Evolutionary conservation across 2,888 invertebrate species (phyloP).

Genomic region (Rhagonycha fulva): DNA sequence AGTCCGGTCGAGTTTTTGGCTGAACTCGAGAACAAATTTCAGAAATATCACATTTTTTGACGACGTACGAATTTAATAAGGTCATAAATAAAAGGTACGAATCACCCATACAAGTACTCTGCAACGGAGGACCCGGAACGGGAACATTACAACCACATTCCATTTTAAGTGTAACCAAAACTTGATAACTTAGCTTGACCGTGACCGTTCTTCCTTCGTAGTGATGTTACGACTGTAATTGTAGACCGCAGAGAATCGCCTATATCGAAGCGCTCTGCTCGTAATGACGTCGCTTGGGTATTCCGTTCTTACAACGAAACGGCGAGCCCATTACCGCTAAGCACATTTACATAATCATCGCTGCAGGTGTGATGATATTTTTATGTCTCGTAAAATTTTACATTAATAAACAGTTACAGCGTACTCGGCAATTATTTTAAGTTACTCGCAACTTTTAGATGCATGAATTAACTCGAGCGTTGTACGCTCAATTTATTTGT

Average conservation of each 20-base stretch:
- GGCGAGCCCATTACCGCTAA: background rate
- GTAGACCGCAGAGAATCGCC: conserved; percentile 9
- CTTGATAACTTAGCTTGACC: background rate
- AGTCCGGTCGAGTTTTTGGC: conserved; percentile 55
- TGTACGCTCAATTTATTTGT: background rate
- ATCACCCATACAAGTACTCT: conserved; percentile 61
- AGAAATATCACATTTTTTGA: conserved; percentile 61
- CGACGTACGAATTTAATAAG: conserved; percentile 65
- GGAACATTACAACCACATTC: conserved; percentile 61
- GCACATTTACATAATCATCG: conserved; percentile 9
- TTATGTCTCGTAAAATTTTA: conserved; percentile 12
- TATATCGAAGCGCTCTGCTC: conserved; percentile 10
- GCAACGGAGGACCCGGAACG: conserved; percentile 63
- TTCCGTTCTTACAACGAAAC: conserved; percentile 17
- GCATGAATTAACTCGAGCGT: background rate
- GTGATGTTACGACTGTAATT: conserved; percentile 10
- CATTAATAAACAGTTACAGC: conserved; percentile 6
- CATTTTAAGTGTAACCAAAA: conserved; percentile 43
- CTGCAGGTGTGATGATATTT: conserved; percentile 10
- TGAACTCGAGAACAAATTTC: conserved; percentile 65
- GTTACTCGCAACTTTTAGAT: background rate
- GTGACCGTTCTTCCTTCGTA: conserved; percentile 10
- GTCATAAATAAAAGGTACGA: conserved; percentile 68
- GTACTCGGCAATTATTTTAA: conserved; percentile 3
- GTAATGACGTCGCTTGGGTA: conserved; percentile 22